Evolutionary conservation across 2,888 invertebrate species (phyloP), one percentile per base, ranked within the genome.

Genomic region (Apodemia duryi): DNA sequence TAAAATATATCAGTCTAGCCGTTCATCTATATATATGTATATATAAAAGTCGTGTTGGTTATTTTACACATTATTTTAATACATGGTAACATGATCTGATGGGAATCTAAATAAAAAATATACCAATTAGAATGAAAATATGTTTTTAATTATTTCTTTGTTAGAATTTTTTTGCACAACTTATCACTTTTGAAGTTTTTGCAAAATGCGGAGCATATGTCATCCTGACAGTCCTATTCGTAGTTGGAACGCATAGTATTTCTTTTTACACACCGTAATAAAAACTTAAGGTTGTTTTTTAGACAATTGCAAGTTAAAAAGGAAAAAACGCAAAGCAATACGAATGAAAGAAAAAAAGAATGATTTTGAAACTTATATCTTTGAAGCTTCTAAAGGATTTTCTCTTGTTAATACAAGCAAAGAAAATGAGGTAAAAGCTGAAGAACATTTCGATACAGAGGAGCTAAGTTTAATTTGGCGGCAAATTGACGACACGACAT

Each of bases 271-370:
- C 43, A 10, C 10, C 5, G 11, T 43, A 38, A 3, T 43, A 10
- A 43, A 10, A 43, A 1, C 1, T n/a, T 32, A 38, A 35, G 43
- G 1, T 65, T 6, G 62, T 64, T 66, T 67, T 21, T 81, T 82
- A 95, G 93, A 88, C 86, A 72, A 81, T 76, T 74, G 75, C 79
- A 74, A 78, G 76, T 62, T 93, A 81, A 82, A 84, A 80, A 84
- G 88, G 67, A 88, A 81, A 51, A 88, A 83, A 75, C 74, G 89
- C n/a, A 91, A 89, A 80, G 82, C 91, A 0, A 85, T 91, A 0
- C 82, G 80, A 71, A 77, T 78, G 0, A 86, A 83, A 75, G 67
- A 70, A 29, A 71, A 81, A 64, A 67, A 74, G 0, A 81, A 82
- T 28, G 75, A 85, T 65, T 89, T 91, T 68, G 79, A 81, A 64